Evolutionary conservation across 2,113 vertebrate genomes (phyloP).

Genomic region (Axis porcinus): DNA sequence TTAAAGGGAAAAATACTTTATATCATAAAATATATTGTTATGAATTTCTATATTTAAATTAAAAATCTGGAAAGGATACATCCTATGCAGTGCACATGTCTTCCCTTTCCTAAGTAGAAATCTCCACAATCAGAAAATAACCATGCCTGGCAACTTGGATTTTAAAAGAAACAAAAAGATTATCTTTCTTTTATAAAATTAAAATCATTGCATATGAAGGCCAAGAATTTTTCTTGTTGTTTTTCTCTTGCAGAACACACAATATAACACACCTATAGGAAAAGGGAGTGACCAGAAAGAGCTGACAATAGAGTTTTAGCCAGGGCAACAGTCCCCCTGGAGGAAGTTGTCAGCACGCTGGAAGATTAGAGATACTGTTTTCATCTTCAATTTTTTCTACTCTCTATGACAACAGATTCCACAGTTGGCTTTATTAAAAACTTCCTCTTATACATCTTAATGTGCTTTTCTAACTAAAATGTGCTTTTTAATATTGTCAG

Average conservation of each 20-base stretch:
- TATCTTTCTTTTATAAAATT: background rate
- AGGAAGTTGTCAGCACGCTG: background rate
- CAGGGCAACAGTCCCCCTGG: fast-evolving
- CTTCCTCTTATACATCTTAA: background rate
- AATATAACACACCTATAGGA: background rate
- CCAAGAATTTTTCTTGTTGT: background rate
- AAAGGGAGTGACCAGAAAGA: background rate
- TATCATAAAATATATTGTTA: background rate
- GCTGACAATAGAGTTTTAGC: background rate
- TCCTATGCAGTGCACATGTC: background rate
- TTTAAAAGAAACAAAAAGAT: background rate
- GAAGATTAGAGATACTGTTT: background rate
- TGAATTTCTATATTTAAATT: background rate
- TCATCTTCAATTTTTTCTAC: background rate
- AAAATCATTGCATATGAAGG: background rate
- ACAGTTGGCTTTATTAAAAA: background rate
- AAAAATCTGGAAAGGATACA: background rate
- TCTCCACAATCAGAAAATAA: background rate
- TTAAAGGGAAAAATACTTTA: background rate
- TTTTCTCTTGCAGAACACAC: background rate
- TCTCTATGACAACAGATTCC: background rate
- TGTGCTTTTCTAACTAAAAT: background rate
- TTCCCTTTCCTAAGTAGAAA: background rate
- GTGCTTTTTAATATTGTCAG: background rate
- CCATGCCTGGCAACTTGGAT: background rate